A percentile compares a stretch with the other conserved stretches of the same genome.
Evolutionary conservation across 2,888 invertebrate species (phyloP).

Genomic region (Dascillus cervinus): DNA sequence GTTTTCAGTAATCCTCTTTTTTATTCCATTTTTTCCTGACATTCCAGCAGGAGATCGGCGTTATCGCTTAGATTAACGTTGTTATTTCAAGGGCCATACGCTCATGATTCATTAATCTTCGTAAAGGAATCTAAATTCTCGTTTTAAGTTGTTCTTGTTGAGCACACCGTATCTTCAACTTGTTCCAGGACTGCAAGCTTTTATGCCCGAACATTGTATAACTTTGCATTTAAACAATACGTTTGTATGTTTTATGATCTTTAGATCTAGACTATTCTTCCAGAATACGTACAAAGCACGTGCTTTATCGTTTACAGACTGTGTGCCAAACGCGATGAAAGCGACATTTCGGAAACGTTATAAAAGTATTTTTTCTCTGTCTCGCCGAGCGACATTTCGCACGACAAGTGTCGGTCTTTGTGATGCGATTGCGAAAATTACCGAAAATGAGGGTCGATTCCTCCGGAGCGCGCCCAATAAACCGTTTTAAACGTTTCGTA

Average conservation of each 20-base stretch:
- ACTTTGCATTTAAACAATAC: slow-evolving; percentile 33
- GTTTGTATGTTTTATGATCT: slow-evolving; percentile 32
- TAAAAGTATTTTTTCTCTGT: too few species aligned
- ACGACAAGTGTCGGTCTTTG: too few species aligned
- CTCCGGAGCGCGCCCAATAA: too few species aligned
- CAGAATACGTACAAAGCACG: slow-evolving; percentile 1
- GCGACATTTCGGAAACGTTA: too few species aligned
- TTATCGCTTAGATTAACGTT: not conserved
- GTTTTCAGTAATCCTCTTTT: too few species aligned
- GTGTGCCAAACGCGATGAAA: not conserved
- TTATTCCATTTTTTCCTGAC: too few species aligned
- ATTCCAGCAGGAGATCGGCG: too few species aligned
- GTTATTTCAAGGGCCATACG: too few species aligned
- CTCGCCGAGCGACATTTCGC: too few species aligned
- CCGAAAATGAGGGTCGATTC: too few species aligned
- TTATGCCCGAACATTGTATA: slow-evolving; percentile 26
- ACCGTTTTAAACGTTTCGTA: slow-evolving; percentile 16
- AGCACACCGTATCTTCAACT: not conserved
- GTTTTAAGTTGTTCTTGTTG: not conserved
- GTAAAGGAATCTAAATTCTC: not conserved
- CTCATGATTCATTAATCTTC: not conserved
- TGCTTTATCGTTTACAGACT: not conserved
- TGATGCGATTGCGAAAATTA: too few species aligned
- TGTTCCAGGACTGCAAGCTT: slow-evolving; percentile 4
- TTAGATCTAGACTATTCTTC: slow-evolving; percentile 29